Base-by-base conservation (phyloP, 2,113 vertebrate genomes). In the Arothron firmamentum region DNA sequence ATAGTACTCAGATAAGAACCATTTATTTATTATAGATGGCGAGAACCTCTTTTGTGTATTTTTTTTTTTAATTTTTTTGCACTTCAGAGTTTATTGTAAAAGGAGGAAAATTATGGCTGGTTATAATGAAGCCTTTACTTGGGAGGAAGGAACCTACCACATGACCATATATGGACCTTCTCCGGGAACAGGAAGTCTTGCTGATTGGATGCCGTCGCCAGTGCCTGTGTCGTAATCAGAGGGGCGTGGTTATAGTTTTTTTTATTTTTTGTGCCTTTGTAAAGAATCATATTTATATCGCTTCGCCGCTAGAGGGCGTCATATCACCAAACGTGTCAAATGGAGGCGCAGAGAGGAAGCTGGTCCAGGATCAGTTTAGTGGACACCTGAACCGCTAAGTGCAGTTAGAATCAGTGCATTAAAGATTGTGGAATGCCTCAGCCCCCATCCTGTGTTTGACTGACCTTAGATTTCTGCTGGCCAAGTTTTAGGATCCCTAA, bases 291-390 rank as follows among this genome's bases (percentile, higher is more conserved):
- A 19, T 53, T 75, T 60, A 54, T 73, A 51, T 12, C 46, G 45
- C 38, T 55, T 49, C 62, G 73, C 85, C 87, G 83, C 85, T 70
- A 87, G 87, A 63, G 80, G 87, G 77, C 83, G 46, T 34, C 74
- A 52, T 63, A 66, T 76, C 67, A 70, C 61, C 62, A 78, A 61
- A 56, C 47, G 64, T 77, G 46, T 18, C 20, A 34, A 42, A 20
- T 19, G 21, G 7, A 31, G 34, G 15, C 2, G 15, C 15, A 3
- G 45, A 3, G 45, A 47, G 45, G 8, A 17, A 47, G 8, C 15
- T 17, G 15, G n/a, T 47, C 15, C 5, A 2, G 45, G 45, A n/a
- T 5, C 15, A 6, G 15, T 16, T n/a, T 17, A 7, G 45, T 47
- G 45, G 45, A 47, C 45, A 5, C 45, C 13, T n/a, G 14, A n/a